Base-by-base conservation (phyloP, 2,113 vertebrate genomes). In the Piaya cayana region DNA sequence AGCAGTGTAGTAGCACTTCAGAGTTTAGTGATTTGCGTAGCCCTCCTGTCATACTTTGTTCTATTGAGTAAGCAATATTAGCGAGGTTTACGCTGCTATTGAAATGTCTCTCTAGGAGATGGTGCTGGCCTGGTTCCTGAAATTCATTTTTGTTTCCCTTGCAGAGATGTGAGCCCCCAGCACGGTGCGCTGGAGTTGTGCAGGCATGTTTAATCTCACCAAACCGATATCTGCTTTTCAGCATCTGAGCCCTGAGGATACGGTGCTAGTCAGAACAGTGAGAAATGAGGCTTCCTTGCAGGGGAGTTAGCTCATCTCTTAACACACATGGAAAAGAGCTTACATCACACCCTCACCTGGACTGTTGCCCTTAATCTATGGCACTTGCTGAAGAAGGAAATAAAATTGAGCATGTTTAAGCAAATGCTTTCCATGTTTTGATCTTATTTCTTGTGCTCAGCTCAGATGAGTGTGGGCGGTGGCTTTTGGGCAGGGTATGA, bases 261-360 rank as follows among this genome's bases (percentile, higher is more conserved):
- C 22, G 3, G 56, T 53, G 90, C 95, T 90, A 95, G 94, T 93
- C 93, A 85, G 72, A 78, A 65, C 74, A 85, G 32, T 69, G 85
- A 93, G 70, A 82, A 81, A 22, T 4, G 50, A 88, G 83, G 58
- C 68, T 91, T 55, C 81, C 5, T 67, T 9, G 23, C 2, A 4
- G 80, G 86, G 71, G 34, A 63, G 50, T 78, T 82, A 86, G 88
- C 82, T 96, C 95, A 93, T 90, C 88, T 74, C 32, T 4, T 88
- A 94, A 78, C 82, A 3, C 4, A 74, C 86, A 15, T 81, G 82
- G 82, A 92, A 81, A 86, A 88, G 90, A 64, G 93, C 83, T 97
- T 86, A 94, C 90, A 78, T 95, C 95, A 96, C 95, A 30, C 65
- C 50, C 82, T 96, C 80, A 95, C 92, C 93, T 97, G 95, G 96